These are phyloP conservation scores for Eremobia ochroleuca DNA, from an alignment of 2,888 invertebrate species.

Conservation along the genomic window DNA sequence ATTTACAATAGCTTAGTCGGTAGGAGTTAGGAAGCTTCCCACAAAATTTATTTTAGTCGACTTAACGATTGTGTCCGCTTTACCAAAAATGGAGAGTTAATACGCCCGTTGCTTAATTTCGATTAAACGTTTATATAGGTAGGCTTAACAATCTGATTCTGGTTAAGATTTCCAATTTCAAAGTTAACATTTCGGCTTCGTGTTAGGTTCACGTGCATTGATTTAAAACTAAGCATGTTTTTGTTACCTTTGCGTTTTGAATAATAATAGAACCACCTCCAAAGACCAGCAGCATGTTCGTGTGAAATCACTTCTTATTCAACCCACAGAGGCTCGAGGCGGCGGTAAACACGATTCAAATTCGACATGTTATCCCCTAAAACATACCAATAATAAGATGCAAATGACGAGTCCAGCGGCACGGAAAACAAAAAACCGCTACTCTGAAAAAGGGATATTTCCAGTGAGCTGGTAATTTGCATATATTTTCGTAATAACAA, in stretches of 20 bases:
- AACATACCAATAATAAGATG: constrained; percentile 87
- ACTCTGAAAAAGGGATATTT: constrained; percentile 81
- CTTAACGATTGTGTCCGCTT: constrained; percentile 86
- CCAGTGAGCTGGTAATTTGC: constrained; percentile 85
- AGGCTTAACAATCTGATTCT: constrained; percentile 74
- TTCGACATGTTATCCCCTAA: constrained; percentile 86
- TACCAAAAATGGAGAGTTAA: constrained; percentile 85
- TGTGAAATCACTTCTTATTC: constrained; percentile 86
- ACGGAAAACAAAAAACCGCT: constrained; percentile 80
- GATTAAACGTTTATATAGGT: constrained; percentile 78
- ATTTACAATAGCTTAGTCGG: constrained; percentile 71
- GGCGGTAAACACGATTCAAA: constrained; percentile 82
- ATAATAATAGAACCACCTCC: constrained; percentile 70
- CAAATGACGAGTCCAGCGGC: constrained; percentile 85
- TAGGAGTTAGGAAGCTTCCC: constrained; percentile 84
- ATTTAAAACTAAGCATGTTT: constrained; percentile 71
- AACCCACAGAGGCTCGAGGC: constrained; percentile 77
- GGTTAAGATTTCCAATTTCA: constrained; percentile 73
- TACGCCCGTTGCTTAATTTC: constrained; percentile 79
- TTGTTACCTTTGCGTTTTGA: constrained; percentile 73
- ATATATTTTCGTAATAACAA: constrained; percentile 88
- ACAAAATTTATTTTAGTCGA: constrained; percentile 88
- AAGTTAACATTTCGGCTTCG: constrained; percentile 61
- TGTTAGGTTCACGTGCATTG: constrained; percentile 58
- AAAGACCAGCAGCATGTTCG: constrained; percentile 66